Percentiles rank a stretch among this genome's conserved stretches.
Evolutionary conservation across 2,113 vertebrate genomes (phyloP).

Genomic region (Illadopsis cleaveri): DNA sequence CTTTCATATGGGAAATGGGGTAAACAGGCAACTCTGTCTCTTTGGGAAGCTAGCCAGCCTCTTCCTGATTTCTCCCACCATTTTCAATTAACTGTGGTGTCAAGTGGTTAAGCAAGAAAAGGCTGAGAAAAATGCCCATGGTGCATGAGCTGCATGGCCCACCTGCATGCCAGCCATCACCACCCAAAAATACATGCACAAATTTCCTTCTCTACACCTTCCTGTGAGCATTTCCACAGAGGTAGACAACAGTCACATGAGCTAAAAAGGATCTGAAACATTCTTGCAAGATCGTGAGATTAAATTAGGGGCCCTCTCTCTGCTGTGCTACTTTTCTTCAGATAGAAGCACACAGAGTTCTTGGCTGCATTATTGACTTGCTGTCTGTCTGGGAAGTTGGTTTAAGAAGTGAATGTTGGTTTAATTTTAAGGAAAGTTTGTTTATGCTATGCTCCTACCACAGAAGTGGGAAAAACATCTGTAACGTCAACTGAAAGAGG

Average conservation of each 20-base stretch:
- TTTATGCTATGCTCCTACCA: background rate
- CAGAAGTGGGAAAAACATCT: background rate
- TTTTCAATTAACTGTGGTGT: background rate
- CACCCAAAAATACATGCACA: background rate
- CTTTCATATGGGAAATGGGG: background rate
- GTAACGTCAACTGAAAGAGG: background rate
- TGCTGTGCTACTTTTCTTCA: background rate
- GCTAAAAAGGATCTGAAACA: background rate
- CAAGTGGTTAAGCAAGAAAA: background rate
- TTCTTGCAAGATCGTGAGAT: accelerated
- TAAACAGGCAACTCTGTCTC: background rate
- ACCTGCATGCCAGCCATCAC: background rate
- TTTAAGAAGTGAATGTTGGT: background rate
- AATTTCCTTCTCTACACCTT: background rate
- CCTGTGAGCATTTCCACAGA: background rate
- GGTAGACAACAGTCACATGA: background rate
- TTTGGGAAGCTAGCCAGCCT: accelerated
- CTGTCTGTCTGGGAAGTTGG: background rate
- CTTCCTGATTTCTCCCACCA: background rate
- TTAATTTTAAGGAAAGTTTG: background rate
- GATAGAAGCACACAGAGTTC: background rate
- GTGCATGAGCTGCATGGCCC: background rate
- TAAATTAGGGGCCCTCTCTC: background rate
- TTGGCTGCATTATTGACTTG: background rate
- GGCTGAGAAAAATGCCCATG: accelerated